Conservation (phyloP, 92 coral and sea anemone species). For the Siderastrea siderea region DNA sequence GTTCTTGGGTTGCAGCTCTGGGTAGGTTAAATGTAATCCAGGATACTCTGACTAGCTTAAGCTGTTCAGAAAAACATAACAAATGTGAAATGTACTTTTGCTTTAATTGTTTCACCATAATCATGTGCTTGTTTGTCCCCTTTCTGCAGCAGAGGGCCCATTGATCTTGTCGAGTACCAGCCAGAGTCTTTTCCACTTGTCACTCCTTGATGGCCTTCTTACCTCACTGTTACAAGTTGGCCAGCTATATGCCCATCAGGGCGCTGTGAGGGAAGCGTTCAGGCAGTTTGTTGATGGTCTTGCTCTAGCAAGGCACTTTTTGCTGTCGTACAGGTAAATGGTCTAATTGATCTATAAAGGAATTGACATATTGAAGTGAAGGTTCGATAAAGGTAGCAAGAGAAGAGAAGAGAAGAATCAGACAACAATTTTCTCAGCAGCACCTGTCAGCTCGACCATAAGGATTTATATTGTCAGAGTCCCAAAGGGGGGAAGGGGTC, state of each 20-base stretch:
- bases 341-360: background rate
- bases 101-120: background rate
- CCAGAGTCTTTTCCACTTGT: slow-evolving; percentile 56
- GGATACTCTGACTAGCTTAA: no score
- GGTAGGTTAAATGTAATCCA: no score
- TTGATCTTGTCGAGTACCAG: slow-evolving; percentile 12
- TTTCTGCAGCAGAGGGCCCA: slow-evolving; percentile 34
- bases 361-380: background rate
- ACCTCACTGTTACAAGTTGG: slow-evolving; percentile 80
- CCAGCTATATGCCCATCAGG: slow-evolving; percentile 80
- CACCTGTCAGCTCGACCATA: no score
- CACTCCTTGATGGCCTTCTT: slow-evolving; percentile 75
- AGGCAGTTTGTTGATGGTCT: slow-evolving; percentile 85
- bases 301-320: slow-evolving; percentile 72
- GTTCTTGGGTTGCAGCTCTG: no score
- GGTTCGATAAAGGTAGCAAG: background rate
- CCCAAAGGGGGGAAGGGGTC: no score
- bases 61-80: no score
- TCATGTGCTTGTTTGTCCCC: background rate
- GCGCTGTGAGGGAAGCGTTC: slow-evolving; percentile 89
- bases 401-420: background rate
- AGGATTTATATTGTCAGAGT: no score
- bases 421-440: no score
- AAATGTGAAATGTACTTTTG: background rate
- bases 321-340: slow-evolving; percentile 83